A percentile compares a stretch with the other conserved stretches of the same genome.
These are phyloP conservation scores for Melanocharis versteri DNA, from an alignment of 2,113 vertebrate species.

Conservation along the genomic window DNA sequence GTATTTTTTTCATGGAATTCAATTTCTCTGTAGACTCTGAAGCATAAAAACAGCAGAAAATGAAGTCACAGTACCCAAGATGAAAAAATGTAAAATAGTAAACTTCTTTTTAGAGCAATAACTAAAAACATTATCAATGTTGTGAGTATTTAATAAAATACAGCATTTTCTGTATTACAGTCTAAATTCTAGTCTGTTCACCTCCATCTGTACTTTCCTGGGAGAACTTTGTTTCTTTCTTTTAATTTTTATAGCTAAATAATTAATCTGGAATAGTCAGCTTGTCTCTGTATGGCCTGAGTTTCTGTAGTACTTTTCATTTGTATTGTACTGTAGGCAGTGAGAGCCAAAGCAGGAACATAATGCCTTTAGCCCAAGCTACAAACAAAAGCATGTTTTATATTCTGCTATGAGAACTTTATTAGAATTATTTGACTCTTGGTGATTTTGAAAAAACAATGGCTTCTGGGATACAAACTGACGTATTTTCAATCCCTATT, in stretches of 20 bases:
- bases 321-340: not conserved
- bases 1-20: conserved; percentile 8
- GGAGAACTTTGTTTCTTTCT: not conserved
- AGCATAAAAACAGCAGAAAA: not conserved
- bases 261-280: not conserved
- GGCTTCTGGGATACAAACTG: not conserved
- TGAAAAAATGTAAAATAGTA: not conserved
- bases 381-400: not conserved
- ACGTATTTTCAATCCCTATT: not conserved
- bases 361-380: not conserved
- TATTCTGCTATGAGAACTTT: not conserved
- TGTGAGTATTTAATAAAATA: not conserved
- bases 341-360: not conserved
- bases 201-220: not conserved
- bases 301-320: not conserved
- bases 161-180: not conserved
- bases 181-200: not conserved
- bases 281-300: not conserved
- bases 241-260: not conserved
- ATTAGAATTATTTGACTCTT: not conserved
- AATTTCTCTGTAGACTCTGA: conserved; percentile 1
- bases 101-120: not conserved
- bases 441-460: not conserved
- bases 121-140: not conserved
- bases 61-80: not conserved